Percentiles rank a stretch among this genome's conserved stretches.
phyloP scores from a whole-genome alignment of 2,113 vertebrate genomes.

The Connochaetes taurinus region DNA sequence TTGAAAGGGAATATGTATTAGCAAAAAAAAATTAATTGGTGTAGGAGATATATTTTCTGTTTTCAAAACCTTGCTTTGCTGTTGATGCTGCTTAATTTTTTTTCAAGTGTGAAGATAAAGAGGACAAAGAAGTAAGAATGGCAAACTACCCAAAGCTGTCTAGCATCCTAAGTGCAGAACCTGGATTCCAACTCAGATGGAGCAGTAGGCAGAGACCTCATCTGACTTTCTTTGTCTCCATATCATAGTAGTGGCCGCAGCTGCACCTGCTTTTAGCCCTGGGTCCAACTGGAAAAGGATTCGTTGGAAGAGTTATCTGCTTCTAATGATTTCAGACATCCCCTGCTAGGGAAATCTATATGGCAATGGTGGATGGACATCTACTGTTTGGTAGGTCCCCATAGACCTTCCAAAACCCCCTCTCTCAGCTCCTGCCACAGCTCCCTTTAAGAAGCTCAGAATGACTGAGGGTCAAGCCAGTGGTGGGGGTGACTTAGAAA shows the following conservation, averaged over 20 bases:
- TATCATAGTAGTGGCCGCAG: neutral
- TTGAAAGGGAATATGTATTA: neutral
- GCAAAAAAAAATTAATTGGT: neutral
- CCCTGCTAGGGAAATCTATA: neutral
- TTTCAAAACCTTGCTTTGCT: neutral
- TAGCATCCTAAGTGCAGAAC: neutral
- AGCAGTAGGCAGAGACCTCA: neutral
- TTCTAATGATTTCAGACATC: neutral
- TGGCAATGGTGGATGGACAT: neutral
- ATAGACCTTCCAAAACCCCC: accelerated
- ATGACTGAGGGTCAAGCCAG: neutral
- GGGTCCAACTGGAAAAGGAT: neutral
- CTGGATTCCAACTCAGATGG: neutral
- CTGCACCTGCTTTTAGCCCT: neutral
- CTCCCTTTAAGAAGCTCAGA: neutral
- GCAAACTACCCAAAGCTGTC: neutral
- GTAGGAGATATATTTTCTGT: neutral
- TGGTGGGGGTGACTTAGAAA: neutral
- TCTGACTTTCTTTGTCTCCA: neutral
- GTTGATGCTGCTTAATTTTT: neutral
- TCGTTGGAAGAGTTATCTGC: neutral
- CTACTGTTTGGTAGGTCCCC: neutral
- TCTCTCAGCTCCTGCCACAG: neutral
- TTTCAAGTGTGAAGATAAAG: neutral
- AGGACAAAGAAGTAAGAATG: neutral